A percentile compares a stretch with the other conserved stretches of the same genome.
phyloP scores from a whole-genome alignment of 2,888 invertebrate genomes.

The Polia nebulosa region DNA sequence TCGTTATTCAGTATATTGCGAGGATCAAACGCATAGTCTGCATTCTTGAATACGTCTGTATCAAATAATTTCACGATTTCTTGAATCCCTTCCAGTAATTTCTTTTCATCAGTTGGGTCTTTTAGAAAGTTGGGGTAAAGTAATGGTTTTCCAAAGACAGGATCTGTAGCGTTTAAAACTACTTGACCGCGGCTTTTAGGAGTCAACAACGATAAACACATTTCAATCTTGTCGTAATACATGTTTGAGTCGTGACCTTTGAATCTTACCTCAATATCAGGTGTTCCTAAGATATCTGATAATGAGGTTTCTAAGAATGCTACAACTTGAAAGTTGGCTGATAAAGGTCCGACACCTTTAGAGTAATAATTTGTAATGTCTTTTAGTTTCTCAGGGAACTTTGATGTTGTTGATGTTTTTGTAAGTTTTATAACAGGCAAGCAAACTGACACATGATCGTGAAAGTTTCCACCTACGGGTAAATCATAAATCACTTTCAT shows the following conservation, averaged over 20 bases:
- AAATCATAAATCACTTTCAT: conserved; percentile 80
- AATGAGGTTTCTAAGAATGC: conserved; percentile 83
- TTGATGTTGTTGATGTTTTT: conserved; percentile 80
- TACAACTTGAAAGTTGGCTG: conserved; percentile 87
- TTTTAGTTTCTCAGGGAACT: conserved; percentile 84
- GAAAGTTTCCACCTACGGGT: conserved; percentile 86
- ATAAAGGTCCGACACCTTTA: conserved; percentile 84
- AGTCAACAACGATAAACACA: conserved; percentile 85
- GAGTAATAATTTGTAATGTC: conserved; percentile 85
- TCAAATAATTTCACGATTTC: conserved; percentile 85
- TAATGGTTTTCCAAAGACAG: conserved; percentile 83
- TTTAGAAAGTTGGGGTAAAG: conserved; percentile 87
- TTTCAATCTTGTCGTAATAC: conserved; percentile 86
- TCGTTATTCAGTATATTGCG: conserved; percentile 83
- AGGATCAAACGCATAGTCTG: conserved; percentile 85
- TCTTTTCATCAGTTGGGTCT: conserved; percentile 81
- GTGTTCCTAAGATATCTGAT: conserved; percentile 83
- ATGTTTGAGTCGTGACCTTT: conserved; percentile 87
- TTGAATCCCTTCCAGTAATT: conserved; percentile 85
- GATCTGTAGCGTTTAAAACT: conserved; percentile 83
- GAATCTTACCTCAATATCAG: conserved; percentile 87
- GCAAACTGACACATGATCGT: conserved; percentile 87
- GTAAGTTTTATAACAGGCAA: conserved; percentile 84
- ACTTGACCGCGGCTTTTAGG: conserved; percentile 87
- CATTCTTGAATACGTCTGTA: conserved; percentile 84